These are phyloP conservation scores for Clunio marinus DNA, from an alignment of 2,888 invertebrate species.

Conservation along the genomic window DNA sequence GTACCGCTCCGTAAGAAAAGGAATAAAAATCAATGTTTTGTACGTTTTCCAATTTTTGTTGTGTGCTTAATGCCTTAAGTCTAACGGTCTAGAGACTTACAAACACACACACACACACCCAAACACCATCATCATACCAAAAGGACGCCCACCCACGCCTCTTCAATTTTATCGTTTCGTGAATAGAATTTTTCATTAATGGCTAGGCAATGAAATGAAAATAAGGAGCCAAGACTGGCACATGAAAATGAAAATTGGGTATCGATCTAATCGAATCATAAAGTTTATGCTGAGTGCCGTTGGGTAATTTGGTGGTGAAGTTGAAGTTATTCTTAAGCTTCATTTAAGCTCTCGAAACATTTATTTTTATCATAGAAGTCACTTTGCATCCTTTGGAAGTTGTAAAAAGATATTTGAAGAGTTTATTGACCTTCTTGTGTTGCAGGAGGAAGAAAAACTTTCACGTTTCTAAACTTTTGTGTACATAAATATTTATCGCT, in stretches of 20 bases:
- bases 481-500: not conserved
- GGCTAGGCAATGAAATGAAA: not conserved
- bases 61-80: not conserved
- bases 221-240: not conserved
- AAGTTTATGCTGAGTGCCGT: slow-evolving; percentile 1
- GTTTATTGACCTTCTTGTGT: too few relatives aligned
- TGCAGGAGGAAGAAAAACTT: too few relatives aligned
- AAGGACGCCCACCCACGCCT: not conserved
- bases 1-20: not conserved
- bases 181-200: slow-evolving; percentile 28
- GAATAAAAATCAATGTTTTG: slow-evolving; percentile 23
- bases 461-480: not conserved
- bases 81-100: not conserved
- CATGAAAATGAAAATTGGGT: not conserved
- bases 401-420: too few relatives aligned
- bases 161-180: slow-evolving; percentile 15
- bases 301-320: not conserved
- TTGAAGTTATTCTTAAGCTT: not conserved
- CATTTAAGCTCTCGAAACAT: not conserved
- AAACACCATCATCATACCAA: too few relatives aligned
- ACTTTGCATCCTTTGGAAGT: too few relatives aligned
- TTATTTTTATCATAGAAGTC: too few relatives aligned
- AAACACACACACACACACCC: not conserved
- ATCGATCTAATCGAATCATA: slow-evolving; percentile 24
- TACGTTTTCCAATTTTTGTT: slow-evolving; percentile 23